Evolutionary conservation across 1,140 invertebrate genomes (phyloP), one percentile per base, ranked within the genome.

Genomic region (Drosophila prosaltans): DNA sequence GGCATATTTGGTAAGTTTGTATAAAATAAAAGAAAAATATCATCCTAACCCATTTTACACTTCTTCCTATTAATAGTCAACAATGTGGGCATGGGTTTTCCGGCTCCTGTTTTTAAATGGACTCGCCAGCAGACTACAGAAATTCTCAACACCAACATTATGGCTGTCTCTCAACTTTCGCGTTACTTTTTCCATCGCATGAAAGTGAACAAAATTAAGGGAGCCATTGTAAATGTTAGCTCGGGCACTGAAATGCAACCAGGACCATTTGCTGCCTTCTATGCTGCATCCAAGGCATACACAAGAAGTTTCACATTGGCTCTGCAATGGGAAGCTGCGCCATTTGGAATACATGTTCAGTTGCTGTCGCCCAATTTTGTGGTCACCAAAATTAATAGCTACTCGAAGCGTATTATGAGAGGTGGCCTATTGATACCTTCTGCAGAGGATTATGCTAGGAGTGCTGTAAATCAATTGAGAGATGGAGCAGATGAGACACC

Each of bases 341-440:
- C 93, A 8, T 93, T 94, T 60, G 96, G 96, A 0, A 95, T 98
- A 40, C 95, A 95, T 8, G 94, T 98, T 9, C 98, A 98, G 90
- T 96, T 97, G 88, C 91, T 98, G n/a, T 94, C 96, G 0, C 98
- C 98, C 0, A 94, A 97, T 63, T 98, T 97, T 89, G 95, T 98
- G 3, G 95, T 96, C 30, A 98, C 98, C 0, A 97, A 97, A 92
- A 97, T 98, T 94, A 98, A 97, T 81, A 93, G 94, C 2, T 98
- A 96, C 92, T 97, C 96, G 55, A 93, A 95, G 16, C 93, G 94
- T 54, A 93, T 98, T n/a, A 95, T 96, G 92, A 93, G 94, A 45
- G 95, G 95, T 0, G 95, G 94, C 72, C 67, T 97, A 10, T 94
- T 97, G 45, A 95, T 98, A 40, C 97, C 97, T 0, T 94, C 96